Evolutionary conservation across 1,140 invertebrate species (phyloP), one percentile per base, ranked within the genome.

Genomic region (Tetramorium parvispinum): DNA sequence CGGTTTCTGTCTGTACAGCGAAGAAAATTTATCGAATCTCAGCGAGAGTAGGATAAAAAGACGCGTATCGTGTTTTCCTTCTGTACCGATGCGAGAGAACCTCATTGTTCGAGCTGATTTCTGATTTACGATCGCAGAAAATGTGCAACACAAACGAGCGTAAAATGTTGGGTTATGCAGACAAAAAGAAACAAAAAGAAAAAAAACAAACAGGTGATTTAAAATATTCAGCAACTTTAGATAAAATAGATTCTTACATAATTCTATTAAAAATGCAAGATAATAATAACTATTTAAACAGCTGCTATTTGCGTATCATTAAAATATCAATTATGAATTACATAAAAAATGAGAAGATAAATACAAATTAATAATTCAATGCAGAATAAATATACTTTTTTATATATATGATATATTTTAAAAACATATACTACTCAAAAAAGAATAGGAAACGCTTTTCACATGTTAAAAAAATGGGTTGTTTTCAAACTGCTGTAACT

Each of bases 21-120:
- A 85, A 86, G 70, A 70, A 86, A 93, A 93, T 93, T 93, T 93
- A 93, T 92, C 87, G 91, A 91, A 93, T 91, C 86, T 89, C 79
- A 85, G 87, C 55, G 21, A 43, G 59, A 77, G 40, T 43, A 59
- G 70, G 55, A 85, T 70, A 65, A 78, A 89, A 89, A 89, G 87
- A 87, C 71, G 65, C 27, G 51, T 37, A 51, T 59, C 66, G 75
- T 61, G 70, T 85, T 87, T 68, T 76, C 53, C 46, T 77, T 24
- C 16, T 32, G 53, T 61, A 73, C 46, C 65, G 51, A 76, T 85
- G 75, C 49, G 77, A 85, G 75, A 63, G 79, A 85, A 75, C 57
- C 86, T 68, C 77, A 53, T 57, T 63, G 77, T 55, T 73, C 46
- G n/a, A 53, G 27, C 40, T 43, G 75, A 88, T 88, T 73, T 85